Percentiles rank a stretch among this genome's conserved stretches.
Conservation (phyloP, 1,140 invertebrate species). For the Drosophila oshimai region DNA sequence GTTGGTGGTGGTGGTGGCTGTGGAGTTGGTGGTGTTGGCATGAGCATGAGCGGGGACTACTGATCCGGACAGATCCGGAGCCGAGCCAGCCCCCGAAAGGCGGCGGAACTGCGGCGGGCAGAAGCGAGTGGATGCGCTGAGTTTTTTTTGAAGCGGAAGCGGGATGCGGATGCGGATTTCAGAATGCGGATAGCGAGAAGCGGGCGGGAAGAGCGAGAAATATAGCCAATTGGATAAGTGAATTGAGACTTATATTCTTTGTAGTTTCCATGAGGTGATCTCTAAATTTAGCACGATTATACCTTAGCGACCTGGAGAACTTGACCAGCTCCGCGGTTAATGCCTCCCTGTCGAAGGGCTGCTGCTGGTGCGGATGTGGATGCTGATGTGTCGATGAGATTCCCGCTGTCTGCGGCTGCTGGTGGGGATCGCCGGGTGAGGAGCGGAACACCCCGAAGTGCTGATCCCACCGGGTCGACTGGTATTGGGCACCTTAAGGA, state of each 20-base stretch:
- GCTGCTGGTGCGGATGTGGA: conserved; percentile 24
- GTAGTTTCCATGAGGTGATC: conserved; percentile 8
- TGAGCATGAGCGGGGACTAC: conserved; percentile 35
- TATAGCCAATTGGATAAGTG: conserved; percentile 32
- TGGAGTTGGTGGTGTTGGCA: conserved; percentile 27
- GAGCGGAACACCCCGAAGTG: conserved; percentile 86
- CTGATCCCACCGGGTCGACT: conserved; percentile 85
- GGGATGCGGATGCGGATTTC: conserved; percentile 27
- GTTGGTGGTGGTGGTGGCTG: neutral
- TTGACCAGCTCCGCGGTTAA: conserved; percentile 88
- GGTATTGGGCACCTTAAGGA: conserved; percentile 74
- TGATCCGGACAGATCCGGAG: conserved; percentile 79
- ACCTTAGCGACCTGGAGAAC: conserved; percentile 87
- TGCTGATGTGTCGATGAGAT: conserved; percentile 9
- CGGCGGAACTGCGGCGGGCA: conserved; percentile 74
- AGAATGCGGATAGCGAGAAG: neutral
- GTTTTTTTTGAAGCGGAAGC: conserved; percentile 10
- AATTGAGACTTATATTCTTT: neutral
- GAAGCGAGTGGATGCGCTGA: conserved; percentile 71
- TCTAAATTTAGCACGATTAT: neutral
- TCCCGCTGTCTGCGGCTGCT: conserved; percentile 45
- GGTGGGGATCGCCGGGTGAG: conserved; percentile 83
- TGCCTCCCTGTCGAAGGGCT: conserved; percentile 84
- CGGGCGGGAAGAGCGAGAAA: conserved; percentile 31
- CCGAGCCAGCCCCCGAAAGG: conserved; percentile 81